A percentile compares a stretch with the other conserved stretches of the same genome.
phyloP scores from a whole-genome alignment of 2,797 vertebrate genomes.

The Lepilemur septentrionalis region DNA sequence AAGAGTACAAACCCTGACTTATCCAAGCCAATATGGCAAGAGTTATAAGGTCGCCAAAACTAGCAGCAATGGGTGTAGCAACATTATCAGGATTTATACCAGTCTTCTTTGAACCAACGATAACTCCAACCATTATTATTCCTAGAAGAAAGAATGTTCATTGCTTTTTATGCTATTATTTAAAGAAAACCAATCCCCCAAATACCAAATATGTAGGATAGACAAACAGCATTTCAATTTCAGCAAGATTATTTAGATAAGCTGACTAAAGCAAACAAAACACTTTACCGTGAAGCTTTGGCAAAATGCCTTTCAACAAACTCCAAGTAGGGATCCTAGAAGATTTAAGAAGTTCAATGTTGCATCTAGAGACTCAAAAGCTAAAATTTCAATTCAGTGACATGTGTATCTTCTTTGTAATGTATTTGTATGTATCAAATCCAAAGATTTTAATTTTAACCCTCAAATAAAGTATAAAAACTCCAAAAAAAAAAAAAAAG shows the following conservation, averaged over 20 bases:
- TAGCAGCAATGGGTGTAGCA: constrained; percentile 95
- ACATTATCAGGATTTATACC: constrained; percentile 97
- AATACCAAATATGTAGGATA: not conserved
- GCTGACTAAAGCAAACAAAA: constrained; percentile 39
- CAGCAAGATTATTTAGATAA: not conserved
- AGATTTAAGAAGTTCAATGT: not conserved
- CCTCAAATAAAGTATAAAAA: constrained; percentile 38
- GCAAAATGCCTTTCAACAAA: constrained; percentile 44
- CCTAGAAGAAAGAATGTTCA: constrained; percentile 83
- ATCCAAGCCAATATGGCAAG: constrained; percentile 93
- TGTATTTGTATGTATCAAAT: not conserved
- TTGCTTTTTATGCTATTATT: constrained; percentile 38
- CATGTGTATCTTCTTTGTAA: not conserved
- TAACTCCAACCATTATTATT: constrained; percentile 95
- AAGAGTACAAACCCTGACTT: constrained; percentile 92
- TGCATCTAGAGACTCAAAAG: not conserved
- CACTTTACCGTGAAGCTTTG: not conserved
- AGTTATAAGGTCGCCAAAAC: constrained; percentile 96
- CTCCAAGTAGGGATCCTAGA: not conserved
- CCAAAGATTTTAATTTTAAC: constrained; percentile 48
- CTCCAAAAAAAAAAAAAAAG: constrained; percentile 23
- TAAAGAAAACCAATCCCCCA: constrained; percentile 12
- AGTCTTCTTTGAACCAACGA: constrained; percentile 93
- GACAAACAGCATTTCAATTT: not conserved
- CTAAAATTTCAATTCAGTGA: constrained; percentile 32